A percentile compares a stretch with the other conserved stretches of the same genome.
Conservation (phyloP, 2,888 invertebrate species). For the Acanthacorydalis orientalis region DNA sequence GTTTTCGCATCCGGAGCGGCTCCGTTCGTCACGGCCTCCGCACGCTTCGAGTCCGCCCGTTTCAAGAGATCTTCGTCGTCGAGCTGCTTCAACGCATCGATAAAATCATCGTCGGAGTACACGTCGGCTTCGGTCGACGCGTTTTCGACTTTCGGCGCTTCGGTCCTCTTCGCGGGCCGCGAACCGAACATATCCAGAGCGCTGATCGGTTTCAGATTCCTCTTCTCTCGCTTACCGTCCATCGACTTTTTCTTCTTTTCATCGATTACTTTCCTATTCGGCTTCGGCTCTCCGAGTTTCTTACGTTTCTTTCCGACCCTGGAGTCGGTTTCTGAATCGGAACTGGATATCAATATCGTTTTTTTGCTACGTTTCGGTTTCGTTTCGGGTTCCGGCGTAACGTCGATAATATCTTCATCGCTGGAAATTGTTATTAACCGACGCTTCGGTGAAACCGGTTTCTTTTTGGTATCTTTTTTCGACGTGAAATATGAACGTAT, state of each 20-base stretch:
- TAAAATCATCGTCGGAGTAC: conserved; percentile 54
- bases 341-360: background rate
- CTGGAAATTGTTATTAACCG: conserved; percentile 27
- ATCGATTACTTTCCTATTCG: conserved; percentile 14
- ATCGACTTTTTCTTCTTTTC: conserved; percentile 21
- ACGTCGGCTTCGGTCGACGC: conserved; percentile 27
- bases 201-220: conserved; percentile 28
- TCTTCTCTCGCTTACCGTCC: conserved; percentile 24
- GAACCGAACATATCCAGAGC: conserved; percentile 38
- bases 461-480: conserved; percentile 11
- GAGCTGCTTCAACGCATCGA: conserved; percentile 44
- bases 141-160: conserved; percentile 14
- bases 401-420: conserved; percentile 39
- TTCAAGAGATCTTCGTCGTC: conserved; percentile 29
- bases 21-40: conserved; percentile 8
- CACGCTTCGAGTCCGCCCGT: conserved; percentile 8
- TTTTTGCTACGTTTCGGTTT: conserved; percentile 11
- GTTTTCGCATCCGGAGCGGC: no score
- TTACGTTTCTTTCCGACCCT: background rate
- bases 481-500: conserved; percentile 40
- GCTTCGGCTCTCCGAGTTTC: no score
- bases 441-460: conserved; percentile 18
- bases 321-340: background rate
- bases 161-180: conserved; percentile 8
- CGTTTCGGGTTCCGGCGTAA: conserved; percentile 26